A percentile compares a stretch with the other conserved stretches of the same genome.
Evolutionary conservation across 2,113 vertebrate genomes (phyloP).

Genomic region (Gnathonemus echidnorhynchus): DNA sequence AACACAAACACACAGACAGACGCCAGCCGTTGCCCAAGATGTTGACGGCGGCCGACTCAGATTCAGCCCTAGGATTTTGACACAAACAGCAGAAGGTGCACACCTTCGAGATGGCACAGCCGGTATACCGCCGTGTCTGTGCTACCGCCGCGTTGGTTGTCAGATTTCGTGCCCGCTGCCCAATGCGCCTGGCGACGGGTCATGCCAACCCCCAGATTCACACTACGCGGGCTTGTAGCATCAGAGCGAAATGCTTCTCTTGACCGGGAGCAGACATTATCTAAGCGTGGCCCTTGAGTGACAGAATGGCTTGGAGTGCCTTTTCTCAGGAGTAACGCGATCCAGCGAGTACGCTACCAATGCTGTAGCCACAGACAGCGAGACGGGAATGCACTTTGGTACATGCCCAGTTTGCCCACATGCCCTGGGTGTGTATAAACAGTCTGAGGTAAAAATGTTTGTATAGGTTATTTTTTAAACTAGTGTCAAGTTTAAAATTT

Average conservation of each 20-base stretch:
- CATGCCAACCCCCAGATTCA: constrained; percentile 8
- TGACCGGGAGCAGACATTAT: constrained; percentile 44
- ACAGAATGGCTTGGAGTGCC: constrained; percentile 68
- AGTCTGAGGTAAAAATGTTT: constrained; percentile 61
- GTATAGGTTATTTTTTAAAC: constrained; percentile 60
- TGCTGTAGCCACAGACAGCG: constrained; percentile 60
- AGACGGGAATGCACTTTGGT: constrained; percentile 99
- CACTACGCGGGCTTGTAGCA: constrained; percentile 21
- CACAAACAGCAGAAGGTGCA: constrained; percentile 68
- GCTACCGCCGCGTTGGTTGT: constrained; percentile 30
- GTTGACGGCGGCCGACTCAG: constrained; percentile 57
- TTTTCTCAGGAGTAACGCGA: constrained; percentile 61
- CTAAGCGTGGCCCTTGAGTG: constrained; percentile 59
- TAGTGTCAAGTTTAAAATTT: constrained; percentile 50
- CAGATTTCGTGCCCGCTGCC: constrained; percentile 22
- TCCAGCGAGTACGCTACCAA: constrained; percentile 67
- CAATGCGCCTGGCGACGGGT: neutral
- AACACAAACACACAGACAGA: constrained; percentile 29
- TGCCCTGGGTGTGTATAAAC: constrained; percentile 73
- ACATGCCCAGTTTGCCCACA: constrained; percentile 96
- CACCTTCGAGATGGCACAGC: constrained; percentile 59
- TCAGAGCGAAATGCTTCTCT: constrained; percentile 42
- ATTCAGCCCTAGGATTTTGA: constrained; percentile 44
- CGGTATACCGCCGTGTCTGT: constrained; percentile 32
- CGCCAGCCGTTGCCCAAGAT: constrained; percentile 57